Conservation (phyloP, 2,797 vertebrate species). For the Notoglanidium macrostoma region DNA sequence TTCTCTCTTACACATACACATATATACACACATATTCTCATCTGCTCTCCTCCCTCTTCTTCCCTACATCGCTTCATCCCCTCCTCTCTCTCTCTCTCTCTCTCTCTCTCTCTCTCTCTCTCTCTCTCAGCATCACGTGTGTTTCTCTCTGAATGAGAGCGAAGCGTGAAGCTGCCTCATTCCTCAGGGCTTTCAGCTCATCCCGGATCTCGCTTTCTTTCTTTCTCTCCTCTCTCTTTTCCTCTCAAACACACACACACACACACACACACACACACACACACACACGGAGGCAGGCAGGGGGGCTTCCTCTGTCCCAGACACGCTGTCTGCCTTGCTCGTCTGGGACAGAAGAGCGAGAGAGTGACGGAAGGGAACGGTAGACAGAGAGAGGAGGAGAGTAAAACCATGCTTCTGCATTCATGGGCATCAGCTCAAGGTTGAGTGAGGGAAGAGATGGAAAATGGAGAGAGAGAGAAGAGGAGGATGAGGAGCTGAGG, state of each 20-base stretch:
- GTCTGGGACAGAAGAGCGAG: conserved; percentile 33
- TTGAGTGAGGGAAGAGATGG: conserved; percentile 52
- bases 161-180: conserved; percentile 44
- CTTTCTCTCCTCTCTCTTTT: conserved; percentile 3
- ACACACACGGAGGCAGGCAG: conserved; percentile 57
- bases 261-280: conserved; percentile 58
- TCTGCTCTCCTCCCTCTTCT: conserved; percentile 33
- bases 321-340: conserved; percentile 46
- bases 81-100: conserved; percentile 28
- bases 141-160: conserved; percentile 61
- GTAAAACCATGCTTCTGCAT: conserved; percentile 35
- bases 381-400: conserved; percentile 15
- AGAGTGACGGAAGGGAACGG: conserved; percentile 4
- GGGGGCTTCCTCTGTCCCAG: conserved; percentile 56
- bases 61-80: conserved; percentile 11
- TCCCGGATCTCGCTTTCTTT: conserved; percentile 32
- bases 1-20: conserved; percentile 1
- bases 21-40: not conserved
- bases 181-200: conserved; percentile 46
- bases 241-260: conserved; percentile 37
- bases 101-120: conserved; percentile 35
- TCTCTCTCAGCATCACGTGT: conserved; percentile 55
- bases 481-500: conserved; percentile 50
- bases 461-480: conserved; percentile 30
- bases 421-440: conserved; percentile 33